A percentile compares a stretch with the other conserved stretches of the same genome.
Evolutionary conservation across 2,797 vertebrate species (phyloP).

Genomic region (Knipowitschia caucasica): DNA sequence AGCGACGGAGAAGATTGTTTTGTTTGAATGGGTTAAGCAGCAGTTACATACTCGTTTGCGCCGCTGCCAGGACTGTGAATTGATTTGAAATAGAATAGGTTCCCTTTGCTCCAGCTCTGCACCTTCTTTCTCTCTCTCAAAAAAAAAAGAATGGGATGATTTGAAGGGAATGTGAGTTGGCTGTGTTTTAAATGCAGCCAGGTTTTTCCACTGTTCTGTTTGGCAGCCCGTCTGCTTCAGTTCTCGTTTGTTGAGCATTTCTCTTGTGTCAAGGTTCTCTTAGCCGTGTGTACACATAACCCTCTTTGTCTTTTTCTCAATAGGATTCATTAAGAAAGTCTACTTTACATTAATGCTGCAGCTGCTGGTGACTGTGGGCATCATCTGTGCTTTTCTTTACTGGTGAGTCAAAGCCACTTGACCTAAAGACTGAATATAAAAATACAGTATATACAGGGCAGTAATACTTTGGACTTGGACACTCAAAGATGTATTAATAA

Average conservation of each 20-base stretch:
- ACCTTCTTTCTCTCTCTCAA: constrained; percentile 27
- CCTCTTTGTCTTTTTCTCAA: constrained; percentile 10
- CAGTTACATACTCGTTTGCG: constrained; percentile 33
- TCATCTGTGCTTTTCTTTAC: constrained; percentile 77
- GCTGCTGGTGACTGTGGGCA: constrained; percentile 73
- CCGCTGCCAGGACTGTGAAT: constrained; percentile 34
- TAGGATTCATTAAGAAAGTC: constrained; percentile 79
- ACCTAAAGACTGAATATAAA: neutral
- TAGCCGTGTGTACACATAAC: neutral
- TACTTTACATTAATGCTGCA: constrained; percentile 76
- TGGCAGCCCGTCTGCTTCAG: constrained; percentile 11
- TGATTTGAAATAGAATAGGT: constrained; percentile 49
- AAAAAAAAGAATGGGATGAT: constrained; percentile 28
- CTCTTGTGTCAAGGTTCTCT: neutral
- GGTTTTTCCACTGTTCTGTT: constrained; percentile 6
- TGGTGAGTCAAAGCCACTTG: constrained; percentile 66
- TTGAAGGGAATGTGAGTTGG: constrained; percentile 33
- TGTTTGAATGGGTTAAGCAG: constrained; percentile 14
- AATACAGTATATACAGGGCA: neutral
- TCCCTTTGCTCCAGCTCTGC: constrained; percentile 25
- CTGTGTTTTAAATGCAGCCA: constrained; percentile 20
- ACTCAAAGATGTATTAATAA: constrained; percentile 5
- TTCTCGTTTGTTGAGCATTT: neutral
- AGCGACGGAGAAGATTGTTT: constrained; percentile 5
- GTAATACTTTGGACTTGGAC: too few relatives aligned